Evolutionary conservation across 2,888 invertebrate genomes (phyloP), one percentile per base, ranked within the genome.

Genomic region (Chrysina gloriosa): DNA sequence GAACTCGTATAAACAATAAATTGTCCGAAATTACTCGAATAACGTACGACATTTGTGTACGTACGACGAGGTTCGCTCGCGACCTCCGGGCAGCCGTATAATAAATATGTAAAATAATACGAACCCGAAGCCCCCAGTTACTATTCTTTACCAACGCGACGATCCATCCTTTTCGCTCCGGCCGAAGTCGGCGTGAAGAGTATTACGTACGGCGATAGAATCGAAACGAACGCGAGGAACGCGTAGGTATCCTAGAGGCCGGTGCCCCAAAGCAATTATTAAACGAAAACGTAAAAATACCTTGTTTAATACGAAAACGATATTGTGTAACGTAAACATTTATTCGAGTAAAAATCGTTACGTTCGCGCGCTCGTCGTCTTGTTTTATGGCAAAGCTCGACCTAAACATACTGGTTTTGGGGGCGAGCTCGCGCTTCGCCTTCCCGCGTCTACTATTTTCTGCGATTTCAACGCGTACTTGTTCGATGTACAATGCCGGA

Each of bases 101-200:
- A 77, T 78, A 78, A 78, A 78, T 77, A 77, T 77, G 77, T 77
- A 77, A 78, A 78, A 77, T 78, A 77, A 77, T 77, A 77, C 76
- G 73, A 56, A 70, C 54, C 56, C 42, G 42, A n/a, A n/a, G 39
- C 25, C 25, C 58, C 58, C 39, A 42, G 58, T 61, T 42, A 61
- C 58, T 42, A 61, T 61, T 61, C 58, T 31, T 52, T 31, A 52
- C 31, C 52, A 19, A 19, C 25, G 27, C 23, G 9, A n/a, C 11
- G 36, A 27, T 42, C 27, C 52, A 21, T 61, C 42, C 25, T 36
- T n/a, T 27, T 61, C 42, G 11, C 29, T 42, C 58, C 42, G 25
- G 23, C 39, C 23, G 27, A 16, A n/a, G n/a, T n/a, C n/a, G n/a
- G n/a, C n/a, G n/a, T n/a, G n/a, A n/a, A n/a, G n/a, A n/a, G n/a